Evolutionary conservation across 2,888 invertebrate genomes (phyloP).

Genomic region (Ephialtes manifestator): DNA sequence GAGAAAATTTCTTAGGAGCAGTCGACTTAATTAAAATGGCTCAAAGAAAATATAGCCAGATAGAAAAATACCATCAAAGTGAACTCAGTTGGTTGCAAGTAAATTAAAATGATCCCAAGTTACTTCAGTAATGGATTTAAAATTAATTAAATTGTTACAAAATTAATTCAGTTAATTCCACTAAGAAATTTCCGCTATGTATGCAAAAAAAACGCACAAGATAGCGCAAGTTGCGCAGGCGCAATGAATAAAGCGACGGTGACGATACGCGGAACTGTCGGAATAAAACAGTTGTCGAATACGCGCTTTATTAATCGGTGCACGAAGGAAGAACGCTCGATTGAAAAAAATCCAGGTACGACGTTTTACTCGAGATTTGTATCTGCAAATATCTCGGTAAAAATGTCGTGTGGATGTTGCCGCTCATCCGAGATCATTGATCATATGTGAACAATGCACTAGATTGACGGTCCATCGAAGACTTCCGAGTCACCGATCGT

Average conservation of each 20-base stretch:
- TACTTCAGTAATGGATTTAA: too few relatives aligned
- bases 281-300: constrained; percentile 43
- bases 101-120: not conserved
- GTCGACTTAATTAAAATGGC: not conserved
- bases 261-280: constrained; percentile 38
- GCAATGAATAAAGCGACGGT: constrained; percentile 65
- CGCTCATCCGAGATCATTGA: constrained; percentile 13
- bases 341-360: not conserved
- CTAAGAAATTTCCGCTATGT: not conserved
- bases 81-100: not conserved
- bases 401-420: constrained; percentile 24
- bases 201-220: constrained; percentile 1
- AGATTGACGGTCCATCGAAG: constrained; percentile 44
- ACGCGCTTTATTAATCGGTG: constrained; percentile 55
- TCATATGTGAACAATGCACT: not conserved
- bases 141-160: not conserved
- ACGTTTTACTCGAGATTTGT: constrained; percentile 13
- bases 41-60: not conserved
- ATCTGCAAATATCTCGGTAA: not conserved
- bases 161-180: not conserved
- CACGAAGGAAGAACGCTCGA: constrained; percentile 6
- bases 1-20: not conserved
- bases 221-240: constrained; percentile 71
- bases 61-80: too few relatives aligned
- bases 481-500: constrained; percentile 41